Evolutionary conservation across 2,113 vertebrate species (phyloP).

Genomic region (Coreoperca whiteheadi): DNA sequence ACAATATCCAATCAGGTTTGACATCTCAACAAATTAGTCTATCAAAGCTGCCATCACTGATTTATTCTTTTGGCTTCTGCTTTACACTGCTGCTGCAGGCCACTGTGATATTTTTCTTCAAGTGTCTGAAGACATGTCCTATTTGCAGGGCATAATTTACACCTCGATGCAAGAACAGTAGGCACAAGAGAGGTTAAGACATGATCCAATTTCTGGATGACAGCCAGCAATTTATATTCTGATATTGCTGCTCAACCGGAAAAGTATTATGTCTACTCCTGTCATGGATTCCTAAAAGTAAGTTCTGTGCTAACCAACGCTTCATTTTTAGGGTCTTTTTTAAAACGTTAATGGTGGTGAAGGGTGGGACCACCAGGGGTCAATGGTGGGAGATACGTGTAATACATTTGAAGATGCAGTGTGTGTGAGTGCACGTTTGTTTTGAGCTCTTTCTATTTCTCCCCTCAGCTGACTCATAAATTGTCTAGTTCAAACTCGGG

Average conservation of each 20-base stretch:
- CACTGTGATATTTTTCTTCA: not conserved
- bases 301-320: not conserved
- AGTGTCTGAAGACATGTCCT: constrained; percentile 8
- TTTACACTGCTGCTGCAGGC: not conserved
- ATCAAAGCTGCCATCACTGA: constrained; percentile 33
- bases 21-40: constrained; percentile 2
- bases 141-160: not conserved
- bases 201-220: constrained; percentile 5
- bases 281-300: not conserved
- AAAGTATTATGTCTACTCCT: not conserved
- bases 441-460: not conserved
- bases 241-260: not conserved
- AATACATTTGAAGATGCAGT: not conserved
- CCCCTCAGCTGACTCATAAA: not conserved
- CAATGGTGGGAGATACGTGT: too few species aligned
- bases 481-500: not conserved
- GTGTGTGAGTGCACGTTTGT: not conserved
- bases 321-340: not conserved
- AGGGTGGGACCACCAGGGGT: not conserved
- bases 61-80: constrained; percentile 6
- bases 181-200: not conserved
- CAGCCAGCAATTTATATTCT: not conserved
- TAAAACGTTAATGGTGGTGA: not conserved
- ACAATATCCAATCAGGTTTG: constrained; percentile 16
- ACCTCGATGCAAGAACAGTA: not conserved